A percentile compares a stretch with the other conserved stretches of the same genome.
Conservation (phyloP, 2,797 vertebrate genomes). For the Enteromius fasciolatus region DNA sequence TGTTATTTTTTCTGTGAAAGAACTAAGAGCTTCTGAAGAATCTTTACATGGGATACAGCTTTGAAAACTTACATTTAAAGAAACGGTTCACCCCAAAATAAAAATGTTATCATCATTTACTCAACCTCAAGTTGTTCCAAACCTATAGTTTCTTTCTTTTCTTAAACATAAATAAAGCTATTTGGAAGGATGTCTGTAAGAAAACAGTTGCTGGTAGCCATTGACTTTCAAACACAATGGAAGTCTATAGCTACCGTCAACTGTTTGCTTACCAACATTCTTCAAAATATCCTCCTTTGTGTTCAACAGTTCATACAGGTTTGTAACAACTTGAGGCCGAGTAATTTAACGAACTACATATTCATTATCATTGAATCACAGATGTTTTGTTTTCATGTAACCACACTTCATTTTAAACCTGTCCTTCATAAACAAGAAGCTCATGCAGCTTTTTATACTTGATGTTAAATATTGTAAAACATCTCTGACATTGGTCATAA, state of each 20-base stretch:
- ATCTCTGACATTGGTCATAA: constrained; percentile 1
- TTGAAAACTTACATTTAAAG: neutral
- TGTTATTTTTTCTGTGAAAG: neutral
- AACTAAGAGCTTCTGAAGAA: neutral
- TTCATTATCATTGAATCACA: neutral
- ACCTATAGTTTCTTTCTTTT: neutral
- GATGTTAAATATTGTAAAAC: neutral
- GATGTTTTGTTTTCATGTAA: neutral
- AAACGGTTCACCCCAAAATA: neutral
- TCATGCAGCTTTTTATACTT: neutral
- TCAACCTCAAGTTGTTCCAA: neutral
- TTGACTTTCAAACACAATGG: neutral
- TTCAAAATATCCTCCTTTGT: neutral
- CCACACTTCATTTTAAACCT: neutral
- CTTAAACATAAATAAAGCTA: neutral
- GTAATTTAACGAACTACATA: neutral
- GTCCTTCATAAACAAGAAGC: neutral
- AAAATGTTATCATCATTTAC: neutral
- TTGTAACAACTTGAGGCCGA: neutral
- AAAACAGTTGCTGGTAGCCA: neutral
- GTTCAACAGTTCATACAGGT: neutral
- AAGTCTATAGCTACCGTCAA: neutral
- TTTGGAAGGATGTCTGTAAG: neutral
- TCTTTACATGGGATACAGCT: too few relatives aligned
- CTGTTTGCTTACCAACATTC: neutral